Percentiles rank a stretch among this genome's conserved stretches.
phyloP scores from a whole-genome alignment of 2,888 invertebrate genomes.

The Muschampia plurimacula region DNA sequence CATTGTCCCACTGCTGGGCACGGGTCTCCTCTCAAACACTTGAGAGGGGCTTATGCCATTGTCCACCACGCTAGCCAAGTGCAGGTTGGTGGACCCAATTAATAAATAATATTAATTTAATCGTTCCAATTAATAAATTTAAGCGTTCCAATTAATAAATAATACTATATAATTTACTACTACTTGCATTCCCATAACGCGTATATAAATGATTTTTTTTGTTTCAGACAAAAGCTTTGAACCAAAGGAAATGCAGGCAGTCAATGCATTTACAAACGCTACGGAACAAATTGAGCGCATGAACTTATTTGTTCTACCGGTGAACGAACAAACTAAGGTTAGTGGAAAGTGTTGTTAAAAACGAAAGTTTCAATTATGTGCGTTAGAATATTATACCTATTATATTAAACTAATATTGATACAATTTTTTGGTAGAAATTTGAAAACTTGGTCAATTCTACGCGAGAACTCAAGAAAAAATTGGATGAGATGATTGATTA shows the following conservation, averaged over 20 bases:
- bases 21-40: too few relatives aligned
- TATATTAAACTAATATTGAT: background rate
- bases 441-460: constrained; percentile 83
- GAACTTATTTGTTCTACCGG: constrained; percentile 88
- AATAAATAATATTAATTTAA: too few relatives aligned
- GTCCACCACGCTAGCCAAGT: too few relatives aligned
- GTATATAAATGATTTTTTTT: background rate
- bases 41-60: too few relatives aligned
- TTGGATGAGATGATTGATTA: constrained; percentile 90
- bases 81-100: too few relatives aligned
- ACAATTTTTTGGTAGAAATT: constrained; percentile 66
- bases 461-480: constrained; percentile 87
- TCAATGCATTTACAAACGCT: constrained; percentile 77
- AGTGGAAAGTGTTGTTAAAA: background rate
- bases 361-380: background rate
- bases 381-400: too few relatives aligned
- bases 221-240: constrained; percentile 64
- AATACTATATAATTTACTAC: too few relatives aligned
- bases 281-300: constrained; percentile 88
- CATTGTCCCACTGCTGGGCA: too few relatives aligned
- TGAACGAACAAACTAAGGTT: constrained; percentile 85
- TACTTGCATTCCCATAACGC: too few relatives aligned
- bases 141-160: too few relatives aligned
- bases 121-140: too few relatives aligned
- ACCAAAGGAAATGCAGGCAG: constrained; percentile 66